phyloP scores from a whole-genome alignment of 2,797 vertebrate species.

The Rhinogobio ventralis region DNA sequence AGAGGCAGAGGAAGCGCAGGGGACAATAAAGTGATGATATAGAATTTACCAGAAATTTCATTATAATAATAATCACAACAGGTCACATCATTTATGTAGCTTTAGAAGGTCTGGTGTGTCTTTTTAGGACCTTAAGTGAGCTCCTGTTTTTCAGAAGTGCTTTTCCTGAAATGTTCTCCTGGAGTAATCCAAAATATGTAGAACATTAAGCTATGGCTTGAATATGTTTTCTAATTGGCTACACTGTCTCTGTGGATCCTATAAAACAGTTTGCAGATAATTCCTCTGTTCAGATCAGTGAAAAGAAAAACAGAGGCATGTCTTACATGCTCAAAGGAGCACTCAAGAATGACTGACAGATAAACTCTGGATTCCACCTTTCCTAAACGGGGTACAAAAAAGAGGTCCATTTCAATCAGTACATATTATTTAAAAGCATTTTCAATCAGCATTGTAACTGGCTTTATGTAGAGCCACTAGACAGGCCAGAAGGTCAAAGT shows the following conservation, averaged over 20 bases:
- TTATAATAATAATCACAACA: no score
- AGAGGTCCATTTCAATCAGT: constrained; percentile 48
- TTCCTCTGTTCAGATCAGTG: background rate
- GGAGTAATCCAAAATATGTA: background rate
- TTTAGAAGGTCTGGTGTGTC: background rate
- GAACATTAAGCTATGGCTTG: background rate
- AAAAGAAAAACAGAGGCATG: constrained; percentile 9
- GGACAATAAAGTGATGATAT: background rate
- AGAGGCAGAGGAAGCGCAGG: background rate
- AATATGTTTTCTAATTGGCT: constrained; percentile 4
- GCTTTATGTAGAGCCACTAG: constrained; percentile 43
- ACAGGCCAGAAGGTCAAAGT: constrained; percentile 32
- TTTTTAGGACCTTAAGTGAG: background rate
- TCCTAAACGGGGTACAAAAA: constrained; percentile 19
- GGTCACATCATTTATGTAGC: background rate
- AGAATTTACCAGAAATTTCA: background rate
- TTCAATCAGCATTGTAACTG: constrained; percentile 49
- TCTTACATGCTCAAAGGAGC: constrained; percentile 32
- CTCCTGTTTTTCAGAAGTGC: background rate
- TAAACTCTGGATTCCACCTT: constrained; percentile 37
- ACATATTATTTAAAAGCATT: constrained; percentile 34
- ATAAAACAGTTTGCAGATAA: background rate
- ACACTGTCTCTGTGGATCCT: background rate
- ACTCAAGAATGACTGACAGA: constrained; percentile 35
- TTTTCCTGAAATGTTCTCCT: background rate